These are phyloP conservation scores for Sesia bembeciformis DNA, from an alignment of 2,888 invertebrate species.

Conservation along the genomic window DNA sequence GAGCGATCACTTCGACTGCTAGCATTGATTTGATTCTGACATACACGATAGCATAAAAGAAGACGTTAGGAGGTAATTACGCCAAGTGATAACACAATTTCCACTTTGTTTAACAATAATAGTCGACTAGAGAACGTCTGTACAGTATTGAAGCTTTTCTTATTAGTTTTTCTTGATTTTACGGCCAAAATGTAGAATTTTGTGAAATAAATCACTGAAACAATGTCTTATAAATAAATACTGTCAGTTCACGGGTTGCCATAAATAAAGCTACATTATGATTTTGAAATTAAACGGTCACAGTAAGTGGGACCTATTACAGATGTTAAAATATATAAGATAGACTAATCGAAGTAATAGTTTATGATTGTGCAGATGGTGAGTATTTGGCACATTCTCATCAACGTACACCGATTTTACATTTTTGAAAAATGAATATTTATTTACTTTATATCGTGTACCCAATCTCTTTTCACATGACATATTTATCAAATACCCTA, in stretches of 20 bases:
- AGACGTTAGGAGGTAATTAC: not conserved
- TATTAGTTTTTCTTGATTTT: not conserved
- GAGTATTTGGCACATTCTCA: no score
- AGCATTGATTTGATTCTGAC: conserved; percentile 58
- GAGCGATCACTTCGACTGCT: conserved; percentile 49
- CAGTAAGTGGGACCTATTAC: not conserved
- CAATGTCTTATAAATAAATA: not conserved
- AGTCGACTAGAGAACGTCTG: not conserved
- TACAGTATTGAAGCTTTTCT: not conserved
- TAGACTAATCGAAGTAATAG: no score
- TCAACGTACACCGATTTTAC: no score
- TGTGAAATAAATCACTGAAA: not conserved
- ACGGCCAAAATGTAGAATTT: not conserved
- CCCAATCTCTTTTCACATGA: no score
- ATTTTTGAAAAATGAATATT: no score
- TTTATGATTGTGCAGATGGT: no score
- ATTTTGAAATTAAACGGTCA: conserved; percentile 37
- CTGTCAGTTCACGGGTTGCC: conserved; percentile 18
- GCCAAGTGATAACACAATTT: not conserved
- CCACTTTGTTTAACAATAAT: not conserved
- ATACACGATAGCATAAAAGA: conserved; percentile 41
- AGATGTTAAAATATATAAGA: no score
- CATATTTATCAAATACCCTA: no score
- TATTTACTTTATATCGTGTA: no score
- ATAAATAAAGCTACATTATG: conserved; percentile 14